These are phyloP conservation scores for Tinamus major DNA, from an alignment of 2,797 vertebrate species.

Conservation along the genomic window DNA sequence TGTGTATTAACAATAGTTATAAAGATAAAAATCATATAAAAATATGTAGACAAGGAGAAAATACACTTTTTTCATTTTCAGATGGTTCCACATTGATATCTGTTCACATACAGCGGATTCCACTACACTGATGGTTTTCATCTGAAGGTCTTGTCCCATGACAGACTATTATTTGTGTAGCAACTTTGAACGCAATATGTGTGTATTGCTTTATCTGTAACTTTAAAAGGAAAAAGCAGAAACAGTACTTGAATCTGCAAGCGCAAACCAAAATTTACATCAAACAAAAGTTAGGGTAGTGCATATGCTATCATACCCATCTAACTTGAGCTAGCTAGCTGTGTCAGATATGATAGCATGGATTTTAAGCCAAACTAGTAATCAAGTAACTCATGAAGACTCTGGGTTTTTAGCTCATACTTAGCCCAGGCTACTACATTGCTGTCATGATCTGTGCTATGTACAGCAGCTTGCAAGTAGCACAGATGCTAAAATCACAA, in stretches of 20 bases:
- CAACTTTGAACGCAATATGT: background rate
- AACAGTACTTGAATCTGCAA: background rate
- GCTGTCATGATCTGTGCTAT: background rate
- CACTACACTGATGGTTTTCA: background rate
- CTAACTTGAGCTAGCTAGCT: background rate
- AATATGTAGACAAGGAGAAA: background rate
- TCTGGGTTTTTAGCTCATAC: background rate
- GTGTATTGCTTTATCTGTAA: background rate
- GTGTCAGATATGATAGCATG: fast-evolving
- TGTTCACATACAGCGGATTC: background rate
- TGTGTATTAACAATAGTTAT: background rate
- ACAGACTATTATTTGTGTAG: background rate
- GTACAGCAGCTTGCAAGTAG: background rate
- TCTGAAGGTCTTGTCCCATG: background rate
- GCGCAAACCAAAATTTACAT: background rate
- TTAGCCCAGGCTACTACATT: background rate
- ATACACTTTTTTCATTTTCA: background rate
- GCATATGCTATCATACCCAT: background rate
- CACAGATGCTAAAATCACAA: background rate
- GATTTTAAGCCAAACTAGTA: background rate
- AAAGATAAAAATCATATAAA: background rate
- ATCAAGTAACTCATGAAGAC: background rate
- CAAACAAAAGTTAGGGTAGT: background rate
- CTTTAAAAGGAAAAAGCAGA: background rate
- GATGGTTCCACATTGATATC: background rate